Evolutionary conservation across 2,113 vertebrate genomes (phyloP).

Genomic region (Megaceryle torquata): DNA sequence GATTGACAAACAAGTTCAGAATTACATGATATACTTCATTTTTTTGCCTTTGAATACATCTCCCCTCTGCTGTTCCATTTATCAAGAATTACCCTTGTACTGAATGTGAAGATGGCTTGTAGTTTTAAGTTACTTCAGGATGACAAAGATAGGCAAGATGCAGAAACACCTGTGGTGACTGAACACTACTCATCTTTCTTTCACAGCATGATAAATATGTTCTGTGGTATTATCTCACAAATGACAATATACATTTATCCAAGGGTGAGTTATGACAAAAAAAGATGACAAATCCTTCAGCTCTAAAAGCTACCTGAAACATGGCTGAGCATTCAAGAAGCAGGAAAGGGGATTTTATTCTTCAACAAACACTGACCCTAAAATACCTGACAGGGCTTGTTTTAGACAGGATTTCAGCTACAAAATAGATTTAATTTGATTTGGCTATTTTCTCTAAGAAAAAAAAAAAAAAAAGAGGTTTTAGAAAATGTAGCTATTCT

Average conservation of each 20-base stretch:
- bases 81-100: neutral
- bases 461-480: neutral
- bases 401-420: neutral
- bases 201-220: neutral
- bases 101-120: neutral
- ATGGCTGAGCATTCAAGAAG: neutral
- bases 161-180: neutral
- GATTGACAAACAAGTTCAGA: neutral
- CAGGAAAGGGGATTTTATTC: neutral
- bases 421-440: neutral
- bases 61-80: neutral
- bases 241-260: neutral
- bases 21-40: neutral
- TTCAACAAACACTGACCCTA: neutral
- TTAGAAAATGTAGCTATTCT: neutral
- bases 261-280: neutral
- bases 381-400: neutral
- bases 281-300: constrained; percentile 6
- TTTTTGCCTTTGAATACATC: neutral
- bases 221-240: neutral
- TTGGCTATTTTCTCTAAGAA: neutral
- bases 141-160: neutral
- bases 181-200: neutral
- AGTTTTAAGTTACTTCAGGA: neutral
- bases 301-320: neutral